Base-by-base conservation (phyloP, 2,113 vertebrate genomes). In the Syngnathoides biaculeatus region DNA sequence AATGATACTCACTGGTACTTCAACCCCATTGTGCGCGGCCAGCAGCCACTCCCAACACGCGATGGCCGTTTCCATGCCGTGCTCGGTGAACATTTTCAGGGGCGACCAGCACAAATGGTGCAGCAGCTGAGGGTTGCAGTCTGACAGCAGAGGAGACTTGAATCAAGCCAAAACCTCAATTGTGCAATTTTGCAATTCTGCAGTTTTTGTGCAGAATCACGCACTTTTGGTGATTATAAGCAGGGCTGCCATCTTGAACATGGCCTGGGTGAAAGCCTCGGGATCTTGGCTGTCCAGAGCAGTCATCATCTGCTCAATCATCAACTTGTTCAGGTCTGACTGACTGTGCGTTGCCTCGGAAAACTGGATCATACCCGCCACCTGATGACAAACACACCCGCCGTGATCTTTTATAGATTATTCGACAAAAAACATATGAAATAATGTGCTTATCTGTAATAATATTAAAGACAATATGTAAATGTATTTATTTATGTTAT, bases 11-110 rank as follows among this genome's bases (percentile, higher is more conserved):
- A 98, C 97, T 78, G 95, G 95, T 55, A 98, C 96, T 92, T 98
- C 97, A 59, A 95, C 92, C 15, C 94, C 95, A 0, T 94, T 94
- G 90, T 94, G 96, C 59, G 95, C 96, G 14, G 97, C 97, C 35
- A 98, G 92, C 68, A 98, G 92, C 97, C 97, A 98, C 79, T 98
- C 96, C 97, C 97, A 98, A 90, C 97, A 98, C 72, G 96, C 97
- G 11, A 98, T 94, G 7, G 97, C 94, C 0, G 96, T 93, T 89
- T 98, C 96, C 94, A 98, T 96, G 79, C 96, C 95, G 2, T 95
- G 94, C 65, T 95, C 97, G 0, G 93, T 95, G 84, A 98, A 98
- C 96, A 98, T 96, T 77, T 93, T 94, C 57, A 98, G 90, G 19
- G 96, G 95, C 71, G 94, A 95, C 96, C 96, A 97, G 74, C 97